These are phyloP conservation scores for Merluccius polli DNA, from an alignment of 2,797 vertebrate species.

Conservation along the genomic window DNA sequence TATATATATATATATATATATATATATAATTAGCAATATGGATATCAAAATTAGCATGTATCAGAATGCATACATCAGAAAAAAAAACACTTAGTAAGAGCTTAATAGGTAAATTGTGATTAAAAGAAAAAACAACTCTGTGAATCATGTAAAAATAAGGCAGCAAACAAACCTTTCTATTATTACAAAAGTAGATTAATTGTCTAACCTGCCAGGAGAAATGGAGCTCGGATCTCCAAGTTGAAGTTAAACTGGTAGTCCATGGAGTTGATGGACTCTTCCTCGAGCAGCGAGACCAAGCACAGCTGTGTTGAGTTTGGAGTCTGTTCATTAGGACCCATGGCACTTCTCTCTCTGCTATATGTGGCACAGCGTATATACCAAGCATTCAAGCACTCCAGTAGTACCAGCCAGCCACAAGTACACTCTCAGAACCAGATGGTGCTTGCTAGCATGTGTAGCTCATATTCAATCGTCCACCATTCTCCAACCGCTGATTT, in stretches of 20 bases:
- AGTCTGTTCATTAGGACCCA: slow-evolving; percentile 61
- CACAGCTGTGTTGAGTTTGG: slow-evolving; percentile 68
- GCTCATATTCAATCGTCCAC: no score
- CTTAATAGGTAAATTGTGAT: no score
- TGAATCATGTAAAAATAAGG: no score
- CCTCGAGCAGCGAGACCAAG: slow-evolving; percentile 79
- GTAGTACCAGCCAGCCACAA: not conserved
- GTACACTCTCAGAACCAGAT: not conserved
- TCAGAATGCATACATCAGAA: not conserved
- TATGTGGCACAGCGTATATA: slow-evolving; percentile 14
- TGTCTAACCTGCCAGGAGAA: slow-evolving; percentile 86
- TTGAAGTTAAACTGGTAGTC: slow-evolving; percentile 95
- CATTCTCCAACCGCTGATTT: no score
- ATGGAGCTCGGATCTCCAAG: slow-evolving; percentile 90
- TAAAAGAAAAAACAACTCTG: no score
- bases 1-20: no score
- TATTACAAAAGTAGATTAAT: no score
- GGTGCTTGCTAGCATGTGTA: no score
- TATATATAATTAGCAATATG: no score
- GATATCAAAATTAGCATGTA: not conserved
- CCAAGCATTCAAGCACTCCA: slow-evolving; percentile 3
- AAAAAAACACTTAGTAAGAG: no score
- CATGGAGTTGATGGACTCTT: slow-evolving; percentile 84
- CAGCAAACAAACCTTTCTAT: no score
- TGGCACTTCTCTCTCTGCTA: slow-evolving; percentile 70